These are phyloP conservation scores for Drosophila ercepeae DNA, from an alignment of 1,140 invertebrate genomes.

Conservation along the genomic window DNA sequence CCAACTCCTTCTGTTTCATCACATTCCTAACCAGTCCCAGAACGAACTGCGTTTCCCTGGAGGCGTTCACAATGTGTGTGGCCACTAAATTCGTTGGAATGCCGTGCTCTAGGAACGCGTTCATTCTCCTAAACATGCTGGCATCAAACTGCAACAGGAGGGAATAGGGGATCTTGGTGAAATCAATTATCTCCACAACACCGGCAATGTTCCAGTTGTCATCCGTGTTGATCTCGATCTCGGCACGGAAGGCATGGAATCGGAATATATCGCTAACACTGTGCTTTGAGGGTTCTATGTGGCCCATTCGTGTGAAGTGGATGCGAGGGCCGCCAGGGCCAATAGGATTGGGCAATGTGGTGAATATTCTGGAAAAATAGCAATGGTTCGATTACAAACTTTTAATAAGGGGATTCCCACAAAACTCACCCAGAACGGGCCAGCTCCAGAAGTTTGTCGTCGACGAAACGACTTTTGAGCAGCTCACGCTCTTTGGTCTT, in stretches of 20 bases:
- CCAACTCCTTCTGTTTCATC: constrained; percentile 81
- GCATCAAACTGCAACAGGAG: constrained; percentile 85
- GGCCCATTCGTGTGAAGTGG: constrained; percentile 84
- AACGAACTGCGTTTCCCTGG: constrained; percentile 79
- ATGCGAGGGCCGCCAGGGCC: constrained; percentile 84
- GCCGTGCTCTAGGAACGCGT: constrained; percentile 84
- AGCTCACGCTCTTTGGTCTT: constrained; percentile 67
- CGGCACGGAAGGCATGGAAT: constrained; percentile 83
- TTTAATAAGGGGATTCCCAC: background rate
- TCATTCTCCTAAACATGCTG: constrained; percentile 84
- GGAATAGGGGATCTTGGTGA: constrained; percentile 83
- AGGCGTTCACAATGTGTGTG: constrained; percentile 85
- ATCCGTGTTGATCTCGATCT: constrained; percentile 84
- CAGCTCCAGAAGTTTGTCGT: constrained; percentile 71
- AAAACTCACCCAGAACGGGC: constrained; percentile 61
- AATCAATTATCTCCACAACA: constrained; percentile 85
- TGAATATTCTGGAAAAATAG: constrained; percentile 59
- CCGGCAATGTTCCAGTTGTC: constrained; percentile 82
- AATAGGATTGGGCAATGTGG: constrained; percentile 82
- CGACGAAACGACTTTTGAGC: constrained; percentile 56
- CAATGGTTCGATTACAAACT: background rate
- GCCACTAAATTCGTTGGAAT: constrained; percentile 85
- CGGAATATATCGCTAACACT: constrained; percentile 83
- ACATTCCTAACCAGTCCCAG: constrained; percentile 67
- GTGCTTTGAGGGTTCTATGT: constrained; percentile 84